Percentiles rank a stretch among this genome's conserved stretches.
phyloP scores from a whole-genome alignment of 2,113 vertebrate genomes.

The Caranx melampygus region DNA sequence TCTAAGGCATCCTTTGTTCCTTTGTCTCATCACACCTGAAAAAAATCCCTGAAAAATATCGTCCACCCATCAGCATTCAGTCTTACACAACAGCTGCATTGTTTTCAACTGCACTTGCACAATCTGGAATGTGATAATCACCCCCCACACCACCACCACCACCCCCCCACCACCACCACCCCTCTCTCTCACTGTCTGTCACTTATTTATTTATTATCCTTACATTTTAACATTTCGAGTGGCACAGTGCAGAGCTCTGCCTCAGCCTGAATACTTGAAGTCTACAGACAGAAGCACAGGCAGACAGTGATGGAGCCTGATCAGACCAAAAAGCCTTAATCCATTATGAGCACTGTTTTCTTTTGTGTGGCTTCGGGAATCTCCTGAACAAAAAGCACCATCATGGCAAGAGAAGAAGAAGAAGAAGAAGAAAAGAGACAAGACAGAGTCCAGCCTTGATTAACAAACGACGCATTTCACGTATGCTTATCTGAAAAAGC shows the following conservation, averaged over 20 bases:
- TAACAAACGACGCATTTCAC: conserved; percentile 43
- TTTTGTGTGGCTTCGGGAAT: conserved; percentile 35
- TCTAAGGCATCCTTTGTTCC: conserved; percentile 90
- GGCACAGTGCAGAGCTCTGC: conserved; percentile 58
- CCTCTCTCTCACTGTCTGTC: conserved; percentile 35
- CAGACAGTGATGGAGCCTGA: conserved; percentile 50
- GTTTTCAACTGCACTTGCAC: conserved; percentile 64
- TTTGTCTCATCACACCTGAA: conserved; percentile 89
- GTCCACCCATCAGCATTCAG: conserved; percentile 81
- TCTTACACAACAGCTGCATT: conserved; percentile 70
- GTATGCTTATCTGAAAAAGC: not conserved
- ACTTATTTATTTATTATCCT: conserved; percentile 48
- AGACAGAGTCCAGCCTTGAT: conserved; percentile 24
- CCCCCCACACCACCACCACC: not conserved
- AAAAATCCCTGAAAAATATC: conserved; percentile 80
- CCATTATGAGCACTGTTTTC: conserved; percentile 25
- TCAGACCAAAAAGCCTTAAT: conserved; percentile 59
- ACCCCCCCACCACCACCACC: too few species aligned
- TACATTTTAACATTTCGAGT: conserved; percentile 64
- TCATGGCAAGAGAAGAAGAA: not conserved
- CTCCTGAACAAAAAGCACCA: conserved; percentile 48
- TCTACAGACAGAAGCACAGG: conserved; percentile 37
- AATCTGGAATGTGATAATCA: conserved; percentile 49
- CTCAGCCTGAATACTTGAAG: conserved; percentile 53
- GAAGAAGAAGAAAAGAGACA: not conserved